Conservation (phyloP, 2,113 vertebrate genomes). For the Seriola aureovittata region DNA sequence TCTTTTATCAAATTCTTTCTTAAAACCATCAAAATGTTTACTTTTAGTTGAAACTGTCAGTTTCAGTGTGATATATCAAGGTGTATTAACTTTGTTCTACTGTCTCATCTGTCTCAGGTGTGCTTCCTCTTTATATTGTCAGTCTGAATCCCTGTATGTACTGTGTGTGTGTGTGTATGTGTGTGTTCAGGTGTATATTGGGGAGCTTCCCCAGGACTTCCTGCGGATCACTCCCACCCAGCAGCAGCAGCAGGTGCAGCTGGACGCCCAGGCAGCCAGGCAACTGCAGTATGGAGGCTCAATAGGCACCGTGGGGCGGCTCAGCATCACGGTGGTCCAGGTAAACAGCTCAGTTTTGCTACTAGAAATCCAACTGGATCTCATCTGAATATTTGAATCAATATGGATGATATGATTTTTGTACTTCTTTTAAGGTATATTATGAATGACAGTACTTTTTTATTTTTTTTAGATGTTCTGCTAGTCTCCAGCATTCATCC, state of each 20-base stretch:
- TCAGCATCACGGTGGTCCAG: conserved; percentile 99
- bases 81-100: too few species aligned
- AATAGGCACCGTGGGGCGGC: conserved; percentile 90
- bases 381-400: background rate
- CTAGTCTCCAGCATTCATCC: too few species aligned
- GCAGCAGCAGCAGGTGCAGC: conserved; percentile 95
- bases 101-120: too few species aligned
- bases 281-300: conserved; percentile 93
- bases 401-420: background rate
- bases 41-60: too few species aligned
- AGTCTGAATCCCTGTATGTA: background rate
- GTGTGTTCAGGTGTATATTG: conserved; percentile 90
- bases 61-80: too few species aligned
- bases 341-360: conserved; percentile 74
- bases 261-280: conserved; percentile 94
- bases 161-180: background rate
- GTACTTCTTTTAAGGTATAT: background rate
- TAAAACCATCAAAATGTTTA: too few species aligned
- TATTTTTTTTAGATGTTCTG: too few species aligned
- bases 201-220: conserved; percentile 96
- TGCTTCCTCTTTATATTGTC: background rate
- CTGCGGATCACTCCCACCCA: conserved; percentile 94
- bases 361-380: background rate
- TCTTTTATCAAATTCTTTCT: too few species aligned
- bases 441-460: too few species aligned